Evolutionary conservation across 2,113 vertebrate genomes (phyloP), one percentile per base, ranked within the genome.

Genomic region (Mirounga angustirostris): DNA sequence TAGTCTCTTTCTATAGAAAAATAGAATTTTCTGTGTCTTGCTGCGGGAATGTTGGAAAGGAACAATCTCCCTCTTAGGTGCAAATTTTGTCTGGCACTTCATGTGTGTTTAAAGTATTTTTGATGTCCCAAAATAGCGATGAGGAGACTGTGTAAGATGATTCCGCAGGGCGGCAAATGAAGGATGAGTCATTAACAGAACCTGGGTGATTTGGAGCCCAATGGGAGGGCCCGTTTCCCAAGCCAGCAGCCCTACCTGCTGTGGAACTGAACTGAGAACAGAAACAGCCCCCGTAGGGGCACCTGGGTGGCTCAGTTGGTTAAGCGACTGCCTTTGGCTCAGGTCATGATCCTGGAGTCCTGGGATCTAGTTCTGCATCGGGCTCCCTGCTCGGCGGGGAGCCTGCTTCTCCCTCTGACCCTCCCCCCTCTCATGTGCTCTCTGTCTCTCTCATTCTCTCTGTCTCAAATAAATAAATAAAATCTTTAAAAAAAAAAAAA

Each of bases 41-140:
- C 78, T 40, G 10, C 59, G 78, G 76, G 50, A 91, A 61, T 65
- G 40, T 85, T 96, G 79, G 92, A 83, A 93, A 86, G 91, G 46
- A 93, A 67, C 24, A 50, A 22, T 83, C 50, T 10, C 24, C 63
- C 30, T 97, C 81, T 93, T 93, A 92, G 95, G 84, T 90, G 80
- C 58, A 89, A 40, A 76, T 92, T 94, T 82, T 91, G 93, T 97
- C 95, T 98, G 89, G 78, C 91, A 85, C 85, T 92, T 97, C 50
- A 14, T 78, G 24, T 86, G 33, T 58, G n/a, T 95, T 87, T 89
- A 52, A 97, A 97, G 83, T 74, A 83, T 85, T 69, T 92, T 59
- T 81, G 54, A 76, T 82, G 69, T 93, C 86, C 93, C 65, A 33
- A 52, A 93, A 92, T 93, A 96, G 96, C 67, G 15, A 3, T 11